Evolutionary conservation across 2,888 invertebrate genomes (phyloP), one percentile per base, ranked within the genome.

Genomic region (Chrysina gloriosa): DNA sequence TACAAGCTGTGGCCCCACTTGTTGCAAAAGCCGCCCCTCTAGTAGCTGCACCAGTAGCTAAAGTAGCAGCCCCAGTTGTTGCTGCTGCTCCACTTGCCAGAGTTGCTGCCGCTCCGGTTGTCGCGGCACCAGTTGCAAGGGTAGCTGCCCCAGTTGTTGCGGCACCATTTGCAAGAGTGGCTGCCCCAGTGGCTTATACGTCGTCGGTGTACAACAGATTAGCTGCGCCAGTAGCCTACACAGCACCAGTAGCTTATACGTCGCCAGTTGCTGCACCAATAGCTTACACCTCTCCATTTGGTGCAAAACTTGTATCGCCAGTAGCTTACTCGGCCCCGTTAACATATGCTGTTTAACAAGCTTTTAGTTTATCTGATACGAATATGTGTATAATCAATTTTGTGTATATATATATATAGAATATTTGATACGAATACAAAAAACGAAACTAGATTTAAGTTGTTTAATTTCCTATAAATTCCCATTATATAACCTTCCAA

Each of bases 91-190:
- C 72, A n/a, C 68, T 66, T 4, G 67, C 70, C 16, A 67, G 39
- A 27, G 11, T 67, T 14, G 69, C 70, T 4, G 74, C 77, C 31
- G 74, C 71, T 11, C 68, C 74, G 19, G 68, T 66, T 23, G 71
- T 81, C 31, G 69, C 80, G 47, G 82, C 82, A 34, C 81, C 84
- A 78, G 80, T 83, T 50, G 70, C 69, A 3, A 63, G 66, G 47
- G 27, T 63, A 16, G 69, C 70, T 11, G 70, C 70, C 29, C 71
- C 73, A 27, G 47, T 66, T 11, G 68, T 65, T 58, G 56, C 64
- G 14, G 70, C 70, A 0, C 69, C 71, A 69, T 3, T 42, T 36
- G 67, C 69, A 1, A 63, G 65, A 54, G 36, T 63, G 5, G 69
- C 70, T 6, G 70, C 70, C 79, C 80, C 80, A 21, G 58, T 68